Base-by-base conservation (phyloP, 2,797 vertebrate genomes). In the Hirundo rustica region DNA sequence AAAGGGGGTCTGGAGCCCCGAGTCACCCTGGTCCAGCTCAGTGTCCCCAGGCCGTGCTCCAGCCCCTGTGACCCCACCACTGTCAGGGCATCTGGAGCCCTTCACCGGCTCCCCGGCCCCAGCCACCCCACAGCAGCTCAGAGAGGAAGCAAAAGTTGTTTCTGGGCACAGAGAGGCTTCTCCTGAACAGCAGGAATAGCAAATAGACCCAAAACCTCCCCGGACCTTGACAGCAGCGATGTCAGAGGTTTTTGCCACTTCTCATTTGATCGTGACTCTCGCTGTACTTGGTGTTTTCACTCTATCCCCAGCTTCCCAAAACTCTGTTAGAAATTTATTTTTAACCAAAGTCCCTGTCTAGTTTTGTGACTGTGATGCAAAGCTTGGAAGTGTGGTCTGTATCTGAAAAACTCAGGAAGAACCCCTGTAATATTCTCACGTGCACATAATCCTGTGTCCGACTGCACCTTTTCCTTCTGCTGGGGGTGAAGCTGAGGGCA, bases 1-100 rank as follows among this genome's bases (percentile, higher is more conserved):
- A 40, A 60, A 9, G 12, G 3, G 3, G 16, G 2, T 34, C 44
- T 62, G 5, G 0, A 3, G 1, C 15, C 51, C 42, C 1, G 3
- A 10, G 8, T 22, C 4, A 4, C 54, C 16, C 27, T 6, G 10
- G 55, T 9, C 1, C 29, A 54, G 82, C 71, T 25, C 60, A 11
- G 44, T 5, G 14, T 16, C 13, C 13, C 26, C 45, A 6, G 60
- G 60, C 40, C 1, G 13, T 36, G 40, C 62, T 67, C 11, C 64
- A 38, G 40, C 18, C 34, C 40, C 42, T 16, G 6, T 4, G 42
- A 9, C 9, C 51, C 19, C 2, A 0, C 27, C 38, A 2, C 62
- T 60, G 32, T 4, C 72, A n/a, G n/a, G 45, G 10, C 18, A 21
- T 0, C 38, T 16, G 73, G 42, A 66, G 62, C 21, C 51, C 21